Evolutionary conservation across 2,888 invertebrate species (phyloP).

Genomic region (Rhamphomyia laevipes): DNA sequence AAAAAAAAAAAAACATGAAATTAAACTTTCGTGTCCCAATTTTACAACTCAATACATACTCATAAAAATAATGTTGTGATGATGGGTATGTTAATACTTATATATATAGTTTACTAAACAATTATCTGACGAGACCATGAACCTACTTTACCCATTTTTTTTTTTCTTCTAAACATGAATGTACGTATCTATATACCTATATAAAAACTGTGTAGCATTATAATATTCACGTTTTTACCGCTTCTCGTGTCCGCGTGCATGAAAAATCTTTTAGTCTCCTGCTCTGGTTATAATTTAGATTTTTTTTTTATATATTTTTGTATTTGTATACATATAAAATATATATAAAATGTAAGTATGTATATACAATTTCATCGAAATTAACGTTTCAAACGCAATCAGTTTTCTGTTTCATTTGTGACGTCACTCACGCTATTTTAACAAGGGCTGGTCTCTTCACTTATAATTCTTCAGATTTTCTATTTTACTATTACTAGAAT

Average conservation of each 20-base stretch:
- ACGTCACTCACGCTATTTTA: slow-evolving; percentile 15
- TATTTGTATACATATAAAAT: background rate
- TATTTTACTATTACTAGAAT: no score
- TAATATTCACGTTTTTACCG: background rate
- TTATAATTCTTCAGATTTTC: no score
- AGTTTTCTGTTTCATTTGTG: slow-evolving; percentile 14
- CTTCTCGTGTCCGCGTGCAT: slow-evolving; percentile 10
- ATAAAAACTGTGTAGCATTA: background rate
- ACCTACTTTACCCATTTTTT: background rate
- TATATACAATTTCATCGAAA: slow-evolving; percentile 1
- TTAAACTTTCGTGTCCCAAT: background rate
- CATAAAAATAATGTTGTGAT: background rate
- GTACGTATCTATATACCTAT: background rate
- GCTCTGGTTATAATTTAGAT: background rate
- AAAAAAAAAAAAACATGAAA: background rate
- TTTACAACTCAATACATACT: background rate
- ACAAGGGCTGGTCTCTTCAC: no score
- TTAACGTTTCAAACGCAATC: slow-evolving; percentile 15
- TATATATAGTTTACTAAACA: background rate
- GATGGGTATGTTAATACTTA: background rate
- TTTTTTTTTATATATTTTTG: background rate
- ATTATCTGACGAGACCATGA: background rate
- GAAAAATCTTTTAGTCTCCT: slow-evolving; percentile 2
- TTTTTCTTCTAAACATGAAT: background rate
- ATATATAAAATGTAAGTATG: background rate